These are phyloP conservation scores for Diacarnus erythraeanus DNA, from an alignment of 37 sponge, comb jelly and placozoan genomes.

Conservation along the genomic window DNA sequence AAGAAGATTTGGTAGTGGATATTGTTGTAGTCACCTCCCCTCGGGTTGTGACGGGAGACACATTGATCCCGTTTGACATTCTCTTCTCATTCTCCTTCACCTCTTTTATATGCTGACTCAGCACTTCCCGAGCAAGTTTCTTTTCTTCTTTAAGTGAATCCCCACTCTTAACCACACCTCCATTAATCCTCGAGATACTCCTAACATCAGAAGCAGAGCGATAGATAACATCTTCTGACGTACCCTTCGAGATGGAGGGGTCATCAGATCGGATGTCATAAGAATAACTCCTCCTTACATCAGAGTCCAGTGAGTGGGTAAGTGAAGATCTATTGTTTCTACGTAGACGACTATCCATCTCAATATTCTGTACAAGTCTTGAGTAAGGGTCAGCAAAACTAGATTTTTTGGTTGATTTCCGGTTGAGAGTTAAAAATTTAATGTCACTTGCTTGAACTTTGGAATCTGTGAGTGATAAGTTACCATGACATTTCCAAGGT, in stretches of 20 bases:
- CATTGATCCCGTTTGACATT: constrained; percentile 7
- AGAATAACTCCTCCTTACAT: background rate
- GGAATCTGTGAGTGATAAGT: background rate
- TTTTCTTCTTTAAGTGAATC: background rate
- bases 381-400: background rate
- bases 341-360: constrained; percentile 37
- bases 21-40: constrained; percentile 21
- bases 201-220: background rate
- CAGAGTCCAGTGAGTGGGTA: background rate
- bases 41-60: constrained; percentile 14
- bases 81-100: constrained; percentile 7
- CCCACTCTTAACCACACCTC: background rate
- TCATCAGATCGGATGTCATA: background rate
- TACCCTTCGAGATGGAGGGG: background rate
- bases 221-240: background rate
- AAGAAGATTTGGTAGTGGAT: background rate
- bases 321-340: background rate
- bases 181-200: background rate
- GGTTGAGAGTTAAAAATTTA: constrained; percentile 53
- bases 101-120: background rate
- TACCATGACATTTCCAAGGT: no score
- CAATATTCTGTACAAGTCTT: constrained; percentile 5
- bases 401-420: background rate
- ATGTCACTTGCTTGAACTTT: background rate
- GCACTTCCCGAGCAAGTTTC: background rate